Percentiles rank a stretch among this genome's conserved stretches.
Conservation (phyloP, 2,113 vertebrate species). For the Catharus minimus region DNA sequence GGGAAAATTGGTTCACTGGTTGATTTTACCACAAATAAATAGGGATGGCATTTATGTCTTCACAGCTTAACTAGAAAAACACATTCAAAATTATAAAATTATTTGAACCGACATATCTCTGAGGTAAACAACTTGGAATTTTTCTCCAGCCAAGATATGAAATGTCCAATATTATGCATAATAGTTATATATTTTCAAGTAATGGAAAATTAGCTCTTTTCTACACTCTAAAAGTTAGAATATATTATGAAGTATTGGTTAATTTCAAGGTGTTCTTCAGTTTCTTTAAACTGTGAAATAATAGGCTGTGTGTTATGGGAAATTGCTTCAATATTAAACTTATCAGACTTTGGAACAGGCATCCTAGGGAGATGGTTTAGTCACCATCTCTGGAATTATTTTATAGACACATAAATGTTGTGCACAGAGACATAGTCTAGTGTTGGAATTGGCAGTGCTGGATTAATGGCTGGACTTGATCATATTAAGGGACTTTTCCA, state of each 20-base stretch:
- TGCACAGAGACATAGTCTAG: neutral
- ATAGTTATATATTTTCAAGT: neutral
- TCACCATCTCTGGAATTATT: neutral
- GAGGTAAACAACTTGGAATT: neutral
- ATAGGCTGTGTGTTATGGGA: neutral
- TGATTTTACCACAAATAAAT: neutral
- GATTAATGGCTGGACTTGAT: neutral
- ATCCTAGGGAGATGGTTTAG: neutral
- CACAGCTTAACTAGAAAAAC: neutral
- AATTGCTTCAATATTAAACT: neutral
- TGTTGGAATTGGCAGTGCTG: neutral
- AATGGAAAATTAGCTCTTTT: neutral
- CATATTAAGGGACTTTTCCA: neutral
- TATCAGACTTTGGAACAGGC: neutral
- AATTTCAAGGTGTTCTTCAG: neutral
- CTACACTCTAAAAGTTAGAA: neutral
- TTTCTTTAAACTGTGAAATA: neutral
- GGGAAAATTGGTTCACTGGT: neutral
- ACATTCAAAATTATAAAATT: neutral
- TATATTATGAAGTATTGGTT: neutral
- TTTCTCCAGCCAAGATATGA: neutral
- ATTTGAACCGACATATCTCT: neutral
- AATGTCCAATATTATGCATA: neutral
- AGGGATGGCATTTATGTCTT: neutral
- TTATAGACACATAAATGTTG: neutral